Evolutionary conservation across 92 coral and sea anemone species (phyloP).

Genomic region (Heliopora coerulea): DNA sequence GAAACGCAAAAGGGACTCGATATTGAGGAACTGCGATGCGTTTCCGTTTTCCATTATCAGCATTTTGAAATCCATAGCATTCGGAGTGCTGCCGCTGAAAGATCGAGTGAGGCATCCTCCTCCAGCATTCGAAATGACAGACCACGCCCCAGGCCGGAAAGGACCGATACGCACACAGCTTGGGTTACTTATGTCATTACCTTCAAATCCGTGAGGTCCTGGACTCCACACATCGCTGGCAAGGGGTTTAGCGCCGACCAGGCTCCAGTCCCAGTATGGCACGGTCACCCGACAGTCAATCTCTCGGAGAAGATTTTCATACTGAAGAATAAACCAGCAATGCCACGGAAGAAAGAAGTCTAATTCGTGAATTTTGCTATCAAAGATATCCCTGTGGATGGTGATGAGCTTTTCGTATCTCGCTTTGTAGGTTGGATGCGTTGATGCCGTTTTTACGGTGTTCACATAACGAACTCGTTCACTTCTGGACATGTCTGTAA

Average conservation of each 20-base stretch:
- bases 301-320: slow-evolving; percentile 10
- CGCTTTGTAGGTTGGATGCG: slow-evolving; percentile 2
- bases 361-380: slow-evolving; percentile 6
- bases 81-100: slow-evolving; percentile 44
- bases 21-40: slow-evolving; percentile 7
- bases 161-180: slow-evolving; percentile 53
- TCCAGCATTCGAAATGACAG: slow-evolving; percentile 47
- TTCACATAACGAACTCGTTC: slow-evolving; percentile 12
- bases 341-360: slow-evolving; percentile 26
- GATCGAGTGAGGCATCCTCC: slow-evolving; percentile 54
- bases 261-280: slow-evolving; percentile 62
- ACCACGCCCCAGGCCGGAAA: slow-evolving; percentile 47
- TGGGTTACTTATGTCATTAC: slow-evolving; percentile 34
- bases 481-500: slow-evolving; percentile 10
- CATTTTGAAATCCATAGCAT: slow-evolving; percentile 38
- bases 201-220: slow-evolving; percentile 33
- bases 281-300: slow-evolving; percentile 54
- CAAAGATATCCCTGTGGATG: slow-evolving; percentile 9
- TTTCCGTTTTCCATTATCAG: background rate
- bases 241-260: slow-evolving; percentile 51
- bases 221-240: slow-evolving; percentile 42
- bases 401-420: slow-evolving; percentile 25
- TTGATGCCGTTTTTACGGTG: slow-evolving; percentile 16
- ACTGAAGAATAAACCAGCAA: slow-evolving; percentile 18
- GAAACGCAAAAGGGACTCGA: slow-evolving; percentile 49